Evolutionary conservation across 2,797 vertebrate genomes (phyloP), one percentile per base, ranked within the genome.

Genomic region (Scyliorhinus canicula): DNA sequence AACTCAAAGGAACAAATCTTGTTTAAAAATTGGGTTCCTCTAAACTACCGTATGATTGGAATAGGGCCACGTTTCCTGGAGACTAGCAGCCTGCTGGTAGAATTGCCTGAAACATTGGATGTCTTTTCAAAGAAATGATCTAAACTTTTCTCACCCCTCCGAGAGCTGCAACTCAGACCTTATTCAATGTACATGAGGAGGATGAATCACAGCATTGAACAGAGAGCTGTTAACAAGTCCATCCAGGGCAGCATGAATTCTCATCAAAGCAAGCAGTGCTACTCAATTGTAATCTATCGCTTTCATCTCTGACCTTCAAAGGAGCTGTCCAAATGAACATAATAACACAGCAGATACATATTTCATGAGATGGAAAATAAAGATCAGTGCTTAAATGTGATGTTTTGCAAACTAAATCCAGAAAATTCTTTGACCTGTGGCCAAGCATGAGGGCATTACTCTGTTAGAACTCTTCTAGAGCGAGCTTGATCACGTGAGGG

Each of bases 221-320:
- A 91, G 88, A 26, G 88, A 91, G 21, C 88, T 74, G 8, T 91
- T 12, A 21, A 65, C 57, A 44, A 60, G 21, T 2, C 60, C 6
- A 91, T 40, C 57, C n/a, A 35, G 21, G 86, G 55, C 86, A n/a
- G 40, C 4, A 21, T 24, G 57, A 65, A 60, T 91, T 91, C 88
- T 65, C 44, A n/a, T 44, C 60, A 65, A 57, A 65, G 60, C 60
- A 44, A 57, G 55, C 52, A 88, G 85, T 7, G 14, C 52, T 21
- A 60, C 60, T 65, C 19, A 65, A 26, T 82, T 91, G n/a, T 91
- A 91, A 91, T 26, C 60, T 24, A 0, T 44, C 12, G 0, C 60
- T 91, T 65, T 91, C 60, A 91, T 65, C 88, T 65, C 88, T 65
- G 88, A 91, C 57, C 57, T 91, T 91, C 60, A 65, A 91, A 91